phyloP scores from a whole-genome alignment of 2,888 invertebrate species.

The Leptura quadrifasciata region DNA sequence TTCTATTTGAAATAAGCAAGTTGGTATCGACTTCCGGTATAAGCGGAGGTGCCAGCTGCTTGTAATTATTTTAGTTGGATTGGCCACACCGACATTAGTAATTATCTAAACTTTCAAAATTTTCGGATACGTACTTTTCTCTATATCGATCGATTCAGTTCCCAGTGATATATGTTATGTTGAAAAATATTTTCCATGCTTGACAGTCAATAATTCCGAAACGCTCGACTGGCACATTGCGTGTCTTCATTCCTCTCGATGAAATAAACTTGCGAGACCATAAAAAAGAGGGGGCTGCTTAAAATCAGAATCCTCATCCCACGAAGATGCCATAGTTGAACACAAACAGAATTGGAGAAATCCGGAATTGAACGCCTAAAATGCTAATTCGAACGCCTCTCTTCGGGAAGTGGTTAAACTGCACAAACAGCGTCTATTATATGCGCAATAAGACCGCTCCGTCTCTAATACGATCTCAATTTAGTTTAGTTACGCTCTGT shows the following conservation, averaged over 20 bases:
- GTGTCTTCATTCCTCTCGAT: background rate
- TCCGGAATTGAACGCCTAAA: conserved; percentile 72
- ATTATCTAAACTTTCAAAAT: too few species aligned
- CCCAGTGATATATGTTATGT: too few species aligned
- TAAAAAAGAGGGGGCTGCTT: conserved; percentile 37
- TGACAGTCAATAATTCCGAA: background rate
- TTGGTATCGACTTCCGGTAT: too few species aligned
- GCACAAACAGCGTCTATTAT: conserved; percentile 75
- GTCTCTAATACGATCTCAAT: conserved; percentile 75
- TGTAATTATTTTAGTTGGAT: too few species aligned
- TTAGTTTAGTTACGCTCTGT: conserved; percentile 76
- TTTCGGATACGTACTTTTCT: too few species aligned
- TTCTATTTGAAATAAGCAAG: too few species aligned
- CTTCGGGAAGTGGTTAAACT: conserved; percentile 75
- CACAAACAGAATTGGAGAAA: conserved; percentile 68
- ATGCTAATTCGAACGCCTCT: conserved; percentile 73
- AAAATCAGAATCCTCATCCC: conserved; percentile 70
- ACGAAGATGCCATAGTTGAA: conserved; percentile 55
- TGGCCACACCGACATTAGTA: too few species aligned
- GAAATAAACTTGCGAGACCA: conserved; percentile 9
- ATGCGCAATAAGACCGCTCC: conserved; percentile 75
- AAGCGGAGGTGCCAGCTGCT: too few species aligned
- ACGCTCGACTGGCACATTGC: background rate
- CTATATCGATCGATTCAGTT: too few species aligned
- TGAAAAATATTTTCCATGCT: background rate